Evolutionary conservation across 2,113 vertebrate genomes (phyloP), one percentile per base, ranked within the genome.

Genomic region (Delphinapterus leucas): DNA sequence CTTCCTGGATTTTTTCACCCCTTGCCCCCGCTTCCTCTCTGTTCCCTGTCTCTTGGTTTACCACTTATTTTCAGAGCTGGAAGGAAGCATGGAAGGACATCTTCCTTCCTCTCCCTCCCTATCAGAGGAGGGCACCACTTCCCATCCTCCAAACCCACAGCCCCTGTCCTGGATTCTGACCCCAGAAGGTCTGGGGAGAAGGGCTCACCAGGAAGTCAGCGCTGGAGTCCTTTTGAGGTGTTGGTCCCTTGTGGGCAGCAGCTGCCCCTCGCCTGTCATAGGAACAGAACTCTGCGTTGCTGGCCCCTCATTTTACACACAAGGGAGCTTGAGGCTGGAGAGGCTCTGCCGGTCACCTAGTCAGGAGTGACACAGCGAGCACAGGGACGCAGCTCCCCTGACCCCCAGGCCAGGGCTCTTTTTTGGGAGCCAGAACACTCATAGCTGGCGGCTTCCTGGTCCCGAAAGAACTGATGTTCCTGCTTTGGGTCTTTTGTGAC

Each of bases 21-120:
- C 36, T 15, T 0, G 4, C 9, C 12, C 1, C 8, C 3, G 86
- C 73, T 68, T 92, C 26, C 36, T 85, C 70, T 83, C 38, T 81
- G 53, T 76, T 47, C 60, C 70, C 44, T 71, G 20, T 74, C 18
- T 89, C 47, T 96, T 76, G 68, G 31, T 95, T 68, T 15, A 55
- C 96, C 49, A 88, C 87, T 90, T 73, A 1, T 5, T 38, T 94
- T 88, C 76, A 90, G 90, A 96, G 68, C 63, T 81, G 23, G 60
- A 83, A 88, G 31, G 79, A 71, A 67, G 26, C 77, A 21, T 2
- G 6, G 76, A 87, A 67, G 53, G 26, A 61, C 26, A 44, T 49
- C 73, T 77, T 95, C 47, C 38, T 88, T 73, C 63, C 41, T 86
- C 18, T 38, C 47, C 7, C 28, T 36, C 31, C 26, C 60, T 76